A percentile compares a stretch with the other conserved stretches of the same genome.
phyloP scores from a whole-genome alignment of 1,140 invertebrate species.

The Caenorhabditis brenneri region DNA sequence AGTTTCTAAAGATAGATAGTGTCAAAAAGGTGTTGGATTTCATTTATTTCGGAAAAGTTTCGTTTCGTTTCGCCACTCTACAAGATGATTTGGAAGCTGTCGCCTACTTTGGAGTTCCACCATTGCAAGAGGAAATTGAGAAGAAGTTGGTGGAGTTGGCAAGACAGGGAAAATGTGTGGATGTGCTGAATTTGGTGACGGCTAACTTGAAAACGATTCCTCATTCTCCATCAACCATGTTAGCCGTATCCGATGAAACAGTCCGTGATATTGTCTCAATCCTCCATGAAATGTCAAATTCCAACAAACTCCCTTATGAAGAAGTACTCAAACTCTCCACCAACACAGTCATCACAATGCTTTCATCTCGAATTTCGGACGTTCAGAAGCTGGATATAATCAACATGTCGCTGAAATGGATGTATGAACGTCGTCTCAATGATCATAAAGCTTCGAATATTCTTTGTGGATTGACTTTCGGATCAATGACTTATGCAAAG shows the following conservation, averaged over 20 bases:
- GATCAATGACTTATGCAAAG: not conserved
- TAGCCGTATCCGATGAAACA: not conserved
- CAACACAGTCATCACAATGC: not conserved
- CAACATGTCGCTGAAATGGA: conserved; percentile 26
- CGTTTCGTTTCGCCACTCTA: not conserved
- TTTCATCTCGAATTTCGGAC: not conserved
- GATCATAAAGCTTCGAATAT: not conserved
- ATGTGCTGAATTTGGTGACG: conserved; percentile 9
- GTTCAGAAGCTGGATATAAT: not conserved
- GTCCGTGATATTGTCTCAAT: not conserved
- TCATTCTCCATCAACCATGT: conserved; percentile 1
- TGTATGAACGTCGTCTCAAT: conserved; percentile 8
- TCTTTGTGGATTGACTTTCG: not conserved
- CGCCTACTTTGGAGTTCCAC: not conserved
- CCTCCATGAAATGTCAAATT: not conserved
- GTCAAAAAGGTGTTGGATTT: not conserved
- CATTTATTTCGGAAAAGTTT: conserved; percentile 4
- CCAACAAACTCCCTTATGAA: not conserved
- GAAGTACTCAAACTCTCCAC: not conserved
- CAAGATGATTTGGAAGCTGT: not conserved
- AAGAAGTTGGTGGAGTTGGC: not conserved
- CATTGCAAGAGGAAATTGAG: conserved; percentile 6
- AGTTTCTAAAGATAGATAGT: not conserved
- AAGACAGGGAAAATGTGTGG: not conserved
- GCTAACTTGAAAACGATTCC: conserved; percentile 28